Percentiles rank a stretch among this genome's conserved stretches.
phyloP scores from a whole-genome alignment of 2,113 vertebrate species.

The Amblyornis subalaris region DNA sequence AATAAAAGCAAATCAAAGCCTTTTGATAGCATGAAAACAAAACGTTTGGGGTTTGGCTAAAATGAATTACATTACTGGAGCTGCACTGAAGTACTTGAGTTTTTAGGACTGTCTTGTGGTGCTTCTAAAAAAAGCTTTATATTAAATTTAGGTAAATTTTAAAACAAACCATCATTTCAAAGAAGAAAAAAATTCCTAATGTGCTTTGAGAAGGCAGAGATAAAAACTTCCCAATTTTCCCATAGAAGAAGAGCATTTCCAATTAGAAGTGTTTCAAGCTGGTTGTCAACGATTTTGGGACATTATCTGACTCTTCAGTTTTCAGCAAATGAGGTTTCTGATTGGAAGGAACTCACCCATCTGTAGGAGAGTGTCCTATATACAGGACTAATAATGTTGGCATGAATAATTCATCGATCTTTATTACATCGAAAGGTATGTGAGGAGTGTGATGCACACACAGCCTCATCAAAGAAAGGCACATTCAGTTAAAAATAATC shows the following conservation, averaged over 20 bases:
- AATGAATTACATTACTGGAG: background rate
- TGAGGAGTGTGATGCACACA: background rate
- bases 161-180: background rate
- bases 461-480: slow-evolving; percentile 2
- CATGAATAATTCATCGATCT: slow-evolving; percentile 51
- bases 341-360: slow-evolving; percentile 36
- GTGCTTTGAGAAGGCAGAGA: background rate
- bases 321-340: slow-evolving; percentile 35
- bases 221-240: background rate
- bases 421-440: background rate
- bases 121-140: background rate
- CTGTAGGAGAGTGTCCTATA: slow-evolving; percentile 49
- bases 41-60: background rate
- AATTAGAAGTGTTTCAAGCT: slow-evolving; percentile 26
- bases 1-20: slow-evolving; percentile 39
- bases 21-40: slow-evolving; percentile 24
- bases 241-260: background rate
- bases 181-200: background rate
- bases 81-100: background rate
- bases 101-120: background rate
- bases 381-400: slow-evolving; percentile 26
- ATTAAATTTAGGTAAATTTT: slow-evolving; percentile 2
- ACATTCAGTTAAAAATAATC: background rate
- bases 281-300: slow-evolving; percentile 5
- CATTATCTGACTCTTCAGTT: slow-evolving; percentile 27